Conservation (phyloP, 2,888 invertebrate genomes). For the Troides helena region DNA sequence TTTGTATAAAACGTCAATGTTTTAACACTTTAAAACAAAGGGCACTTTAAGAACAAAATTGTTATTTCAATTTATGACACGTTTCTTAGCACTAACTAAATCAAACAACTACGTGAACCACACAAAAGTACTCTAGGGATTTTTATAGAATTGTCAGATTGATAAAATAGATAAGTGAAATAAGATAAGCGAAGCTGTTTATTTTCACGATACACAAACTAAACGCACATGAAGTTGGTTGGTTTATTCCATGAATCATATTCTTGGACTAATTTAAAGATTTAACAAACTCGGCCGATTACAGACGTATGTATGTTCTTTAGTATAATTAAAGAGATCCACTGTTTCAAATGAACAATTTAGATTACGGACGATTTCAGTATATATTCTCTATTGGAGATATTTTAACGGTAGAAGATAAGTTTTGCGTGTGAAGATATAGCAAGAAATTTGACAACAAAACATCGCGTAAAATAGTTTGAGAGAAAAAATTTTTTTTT, state of each 20-base stretch:
- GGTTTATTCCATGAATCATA: conserved; percentile 25
- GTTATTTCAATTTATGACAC: conserved; percentile 4
- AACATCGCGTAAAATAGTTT: not conserved
- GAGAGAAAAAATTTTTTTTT: not conserved
- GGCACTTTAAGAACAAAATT: not conserved
- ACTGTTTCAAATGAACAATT: conserved; percentile 7
- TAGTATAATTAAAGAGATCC: conserved; percentile 15
- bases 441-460: not conserved
- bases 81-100: conserved; percentile 4
- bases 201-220: conserved; percentile 18
- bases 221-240: conserved; percentile 5
- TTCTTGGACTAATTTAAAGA: conserved; percentile 24
- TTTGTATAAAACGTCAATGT: not conserved
- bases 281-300: conserved; percentile 25
- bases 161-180: conserved; percentile 26
- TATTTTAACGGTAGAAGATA: conserved; percentile 1
- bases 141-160: conserved; percentile 13
- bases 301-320: conserved; percentile 17
- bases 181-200: conserved; percentile 25
- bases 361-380: conserved; percentile 1
- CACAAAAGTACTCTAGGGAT: conserved; percentile 1
- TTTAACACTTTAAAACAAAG: not conserved
- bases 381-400: not conserved
- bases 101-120: conserved; percentile 2
- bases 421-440: not conserved